Evolutionary conservation across 2,888 invertebrate species (phyloP), one percentile per base, ranked within the genome.

Genomic region (Nebria salina): DNA sequence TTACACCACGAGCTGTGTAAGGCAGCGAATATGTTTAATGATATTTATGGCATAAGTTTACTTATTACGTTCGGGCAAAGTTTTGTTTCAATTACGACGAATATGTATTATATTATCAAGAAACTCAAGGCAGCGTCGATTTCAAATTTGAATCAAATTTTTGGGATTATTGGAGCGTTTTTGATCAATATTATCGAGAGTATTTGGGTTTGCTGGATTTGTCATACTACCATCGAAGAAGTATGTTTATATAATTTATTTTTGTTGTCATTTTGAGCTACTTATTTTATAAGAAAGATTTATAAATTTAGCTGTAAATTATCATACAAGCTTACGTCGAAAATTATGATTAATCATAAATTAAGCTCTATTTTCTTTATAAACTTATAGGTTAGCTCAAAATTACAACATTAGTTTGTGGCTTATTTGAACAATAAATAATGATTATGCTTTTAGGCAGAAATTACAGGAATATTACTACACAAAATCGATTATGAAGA

Each of bases 401-500:
- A 34, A 5, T 34, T 34, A 34, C 4, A 4, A 34, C 34, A 34
- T 34, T 34, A 34, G 34, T 34, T 1, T 1, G 11, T 26, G n/a
- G n/a, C n/a, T 70, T 66, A 9, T 66, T n/a, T 66, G 11, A 26
- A 25, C 25, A 70, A 82, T 66, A 72, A 65, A 72, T 5, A 72
- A 65, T 74, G 6, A 25, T 11, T 77, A 64, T 76, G 54, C 2
- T 85, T 85, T 78, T 79, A 87, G 87, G 85, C 86, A 5, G 85
- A 85, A 64, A 84, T 84, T 84, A 84, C 86, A 9, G 87, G 86
- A 6, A 82, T 85, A 66, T 82, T 87, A 34, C 83, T 87, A 11
- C 86, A 87, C 75, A 85, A 87, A 83, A 85, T 88, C 66, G 86
- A 87, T 20, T 85, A 85, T 5, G 84, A 86, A 42, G 86, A 87